Percentiles rank a stretch among this genome's conserved stretches.
Evolutionary conservation across 2,888 invertebrate species (phyloP).

Genomic region (Leptarthrus brevirostris): DNA sequence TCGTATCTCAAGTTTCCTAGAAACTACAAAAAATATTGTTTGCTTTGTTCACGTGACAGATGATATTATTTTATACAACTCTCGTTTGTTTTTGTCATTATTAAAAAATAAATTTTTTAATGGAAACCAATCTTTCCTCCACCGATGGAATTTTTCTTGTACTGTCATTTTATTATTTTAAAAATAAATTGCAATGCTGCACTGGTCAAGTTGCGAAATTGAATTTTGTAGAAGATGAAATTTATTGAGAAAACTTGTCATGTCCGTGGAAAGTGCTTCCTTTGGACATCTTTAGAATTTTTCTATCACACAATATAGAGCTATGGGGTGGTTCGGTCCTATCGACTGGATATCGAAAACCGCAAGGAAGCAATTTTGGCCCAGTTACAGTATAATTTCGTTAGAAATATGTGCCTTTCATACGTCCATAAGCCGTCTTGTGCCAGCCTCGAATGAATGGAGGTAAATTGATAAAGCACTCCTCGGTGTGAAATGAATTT

Average conservation of each 20-base stretch:
- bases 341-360: slow-evolving; percentile 38
- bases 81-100: not conserved
- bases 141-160: not conserved
- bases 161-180: slow-evolving; percentile 18
- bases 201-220: slow-evolving; percentile 26
- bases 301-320: not conserved
- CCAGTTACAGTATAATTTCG: slow-evolving; percentile 23
- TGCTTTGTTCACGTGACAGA: too few species aligned
- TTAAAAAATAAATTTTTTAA: too few species aligned
- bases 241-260: slow-evolving; percentile 36
- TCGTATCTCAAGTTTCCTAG: too few species aligned
- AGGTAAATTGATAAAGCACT: slow-evolving; percentile 16
- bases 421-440: not conserved
- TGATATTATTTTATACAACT: too few species aligned
- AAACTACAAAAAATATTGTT: too few species aligned
- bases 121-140: not conserved
- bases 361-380: slow-evolving; percentile 41
- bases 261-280: slow-evolving; percentile 26
- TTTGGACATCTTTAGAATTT: slow-evolving; percentile 27
- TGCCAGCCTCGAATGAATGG: slow-evolving; percentile 10
- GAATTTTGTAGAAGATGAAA: slow-evolving; percentile 29
- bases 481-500: not conserved
- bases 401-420: slow-evolving; percentile 22
- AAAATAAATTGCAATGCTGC: slow-evolving; percentile 29
- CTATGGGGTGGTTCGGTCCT: not conserved